phyloP scores from a whole-genome alignment of 2,797 vertebrate genomes.

The Dipus sagitta region DNA sequence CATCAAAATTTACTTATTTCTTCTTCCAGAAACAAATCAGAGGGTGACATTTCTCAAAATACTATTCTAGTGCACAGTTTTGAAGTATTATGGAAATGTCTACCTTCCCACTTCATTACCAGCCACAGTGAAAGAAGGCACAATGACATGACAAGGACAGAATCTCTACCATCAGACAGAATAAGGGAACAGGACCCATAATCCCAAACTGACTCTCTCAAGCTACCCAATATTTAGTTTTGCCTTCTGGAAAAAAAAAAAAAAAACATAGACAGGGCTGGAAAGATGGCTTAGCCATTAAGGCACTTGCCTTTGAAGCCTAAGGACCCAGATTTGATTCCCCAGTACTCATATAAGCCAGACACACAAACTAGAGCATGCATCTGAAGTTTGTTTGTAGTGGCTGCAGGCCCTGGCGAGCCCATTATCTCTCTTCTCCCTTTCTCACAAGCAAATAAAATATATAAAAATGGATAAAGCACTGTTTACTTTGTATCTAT shows the following conservation, averaged over 20 bases:
- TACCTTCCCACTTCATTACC: not conserved
- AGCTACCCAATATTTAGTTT: not conserved
- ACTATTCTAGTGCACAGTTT: not conserved
- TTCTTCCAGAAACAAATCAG: not conserved
- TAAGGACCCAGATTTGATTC: too few relatives aligned
- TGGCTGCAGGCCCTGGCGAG: too few relatives aligned
- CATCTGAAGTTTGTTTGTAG: too few relatives aligned
- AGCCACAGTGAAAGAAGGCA: not conserved
- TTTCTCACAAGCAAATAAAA: too few relatives aligned
- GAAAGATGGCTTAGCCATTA: too few relatives aligned
- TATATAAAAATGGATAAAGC: not conserved
- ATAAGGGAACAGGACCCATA: not conserved
- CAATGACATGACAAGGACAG: not conserved
- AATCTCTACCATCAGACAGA: not conserved
- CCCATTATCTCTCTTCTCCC: too few relatives aligned
- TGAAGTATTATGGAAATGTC: not conserved
- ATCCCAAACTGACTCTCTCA: not conserved
- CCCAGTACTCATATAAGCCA: too few relatives aligned
- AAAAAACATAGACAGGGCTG: too few relatives aligned
- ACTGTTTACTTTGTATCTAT: not conserved
- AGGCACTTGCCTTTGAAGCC: too few relatives aligned
- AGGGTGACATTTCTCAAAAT: not conserved
- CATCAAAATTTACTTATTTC: not conserved
- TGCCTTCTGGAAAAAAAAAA: constrained; percentile 13
- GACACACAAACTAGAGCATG: too few relatives aligned